Base-by-base conservation (phyloP, 1,140 invertebrate species). In the Drosophila pseudoananassae region DNA sequence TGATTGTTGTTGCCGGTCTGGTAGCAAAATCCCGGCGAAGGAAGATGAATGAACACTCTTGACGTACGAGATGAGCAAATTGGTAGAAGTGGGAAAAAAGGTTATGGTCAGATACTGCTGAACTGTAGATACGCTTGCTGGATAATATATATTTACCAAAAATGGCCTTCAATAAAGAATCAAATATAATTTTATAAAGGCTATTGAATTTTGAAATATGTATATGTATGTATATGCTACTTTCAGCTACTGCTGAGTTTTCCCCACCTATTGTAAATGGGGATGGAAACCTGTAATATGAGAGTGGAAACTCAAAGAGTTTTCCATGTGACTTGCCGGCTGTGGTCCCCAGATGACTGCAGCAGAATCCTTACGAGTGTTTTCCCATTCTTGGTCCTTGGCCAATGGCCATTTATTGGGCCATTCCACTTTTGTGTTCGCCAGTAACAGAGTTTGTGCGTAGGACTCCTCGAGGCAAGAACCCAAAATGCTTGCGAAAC, bases 31-130 rank as follows among this genome's bases (percentile, higher is more conserved):
- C 75, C 83, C 50, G 31, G 58, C 82, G 76, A 79, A 82, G 76
- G 72, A 89, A 88, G 83, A 88, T 88, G 83, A 83, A 88, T 88
- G 83, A 88, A 88, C 81, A 52, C 68, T 70, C 63, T 65, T 70
- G 83, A 87, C 83, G 75, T 75, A 68, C 74, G 79, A 76, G 80
- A 66, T 63, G 65, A 58, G 29, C 57, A 27, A 58, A 60, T 40
- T 66, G 43, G 29, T 27, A 60, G 46, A 63, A 65, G 54, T 54
- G 51, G 27, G 7, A 10, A 10, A 40, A 40, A 14, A 17, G 23
- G 15, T 23, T 50, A 14, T 38, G 58, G 20, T n/a, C 15, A 17
- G 12, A 14, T 14, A 25, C 20, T 8, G 1, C 17, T 14, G 33
- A 52, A 49, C 29, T 9, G 46, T 15, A 31, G 38, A 57, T 75